Percentiles rank a stretch among this genome's conserved stretches.
These are phyloP conservation scores for Myiopsitta monachus DNA, from an alignment of 2,113 vertebrate genomes.

Conservation along the genomic window DNA sequence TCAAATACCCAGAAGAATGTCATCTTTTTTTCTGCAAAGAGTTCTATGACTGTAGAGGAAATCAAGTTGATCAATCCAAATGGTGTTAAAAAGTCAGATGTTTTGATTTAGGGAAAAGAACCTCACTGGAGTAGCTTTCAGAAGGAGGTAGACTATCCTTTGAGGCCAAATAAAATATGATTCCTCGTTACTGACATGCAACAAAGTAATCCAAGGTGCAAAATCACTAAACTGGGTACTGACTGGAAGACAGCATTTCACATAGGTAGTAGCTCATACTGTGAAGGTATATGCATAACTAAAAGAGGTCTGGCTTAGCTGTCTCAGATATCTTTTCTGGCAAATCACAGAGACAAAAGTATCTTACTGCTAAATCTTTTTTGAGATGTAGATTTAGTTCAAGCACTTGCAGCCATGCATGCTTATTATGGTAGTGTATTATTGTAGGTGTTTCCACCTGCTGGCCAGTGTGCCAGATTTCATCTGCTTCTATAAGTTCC, in stretches of 20 bases:
- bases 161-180: neutral
- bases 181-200: neutral
- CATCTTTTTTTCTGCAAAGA: neutral
- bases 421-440: neutral
- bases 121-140: neutral
- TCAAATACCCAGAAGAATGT: neutral
- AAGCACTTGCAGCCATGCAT: neutral
- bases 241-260: neutral
- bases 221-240: neutral
- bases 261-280: fast-evolving
- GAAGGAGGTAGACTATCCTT: neutral
- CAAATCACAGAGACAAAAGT: neutral
- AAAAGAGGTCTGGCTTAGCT: neutral
- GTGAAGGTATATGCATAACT: neutral
- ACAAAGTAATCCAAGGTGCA: neutral
- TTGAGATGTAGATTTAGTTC: neutral
- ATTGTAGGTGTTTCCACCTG: neutral
- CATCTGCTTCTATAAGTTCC: neutral
- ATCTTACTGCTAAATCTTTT: neutral
- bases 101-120: neutral
- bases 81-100: neutral
- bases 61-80: neutral
- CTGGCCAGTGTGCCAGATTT: neutral
- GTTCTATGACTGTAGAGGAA: neutral
- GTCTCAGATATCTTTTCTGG: neutral